These are phyloP conservation scores for Stichodactyla mertensii DNA, from an alignment of 64 coral and sea anemone genomes.

Conservation along the genomic window DNA sequence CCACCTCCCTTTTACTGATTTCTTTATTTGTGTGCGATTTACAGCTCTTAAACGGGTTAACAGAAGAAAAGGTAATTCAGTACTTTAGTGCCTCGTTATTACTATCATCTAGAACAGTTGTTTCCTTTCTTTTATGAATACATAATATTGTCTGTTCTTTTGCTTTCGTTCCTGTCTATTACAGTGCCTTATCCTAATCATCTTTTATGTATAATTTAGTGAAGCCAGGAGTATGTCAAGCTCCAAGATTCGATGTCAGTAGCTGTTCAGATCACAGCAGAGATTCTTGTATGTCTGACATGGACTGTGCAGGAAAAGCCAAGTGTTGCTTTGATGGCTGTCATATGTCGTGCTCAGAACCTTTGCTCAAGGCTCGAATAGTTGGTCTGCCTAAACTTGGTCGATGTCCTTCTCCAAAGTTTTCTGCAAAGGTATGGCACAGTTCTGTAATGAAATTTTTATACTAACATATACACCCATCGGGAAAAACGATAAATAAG, in stretches of 20 bases:
- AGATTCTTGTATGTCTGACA: constrained; percentile 22
- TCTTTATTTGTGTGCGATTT: too few relatives aligned
- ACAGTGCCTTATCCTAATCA: background rate
- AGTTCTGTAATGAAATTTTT: background rate
- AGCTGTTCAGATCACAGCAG: background rate
- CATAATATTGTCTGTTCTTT: background rate
- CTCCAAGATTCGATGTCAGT: background rate
- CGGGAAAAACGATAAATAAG: too few relatives aligned
- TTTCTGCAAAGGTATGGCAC: constrained; percentile 6
- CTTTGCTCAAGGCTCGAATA: background rate
- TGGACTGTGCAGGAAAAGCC: constrained; percentile 5
- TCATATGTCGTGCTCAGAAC: constrained; percentile 12
- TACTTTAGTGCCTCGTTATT: too few relatives aligned
- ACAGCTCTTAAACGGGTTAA: too few relatives aligned
- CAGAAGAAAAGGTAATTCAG: too few relatives aligned
- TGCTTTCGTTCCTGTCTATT: background rate
- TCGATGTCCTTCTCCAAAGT: constrained; percentile 12
- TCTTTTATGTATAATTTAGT: background rate
- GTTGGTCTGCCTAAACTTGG: constrained; percentile 28
- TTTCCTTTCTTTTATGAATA: too few relatives aligned
- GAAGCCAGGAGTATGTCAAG: background rate
- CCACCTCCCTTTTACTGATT: too few relatives aligned
- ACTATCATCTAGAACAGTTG: too few relatives aligned
- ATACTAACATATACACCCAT: too few relatives aligned
- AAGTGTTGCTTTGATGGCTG: constrained; percentile 38